Base-by-base conservation (phyloP, 2,888 invertebrate species). In the Andricus quercusramuli region DNA sequence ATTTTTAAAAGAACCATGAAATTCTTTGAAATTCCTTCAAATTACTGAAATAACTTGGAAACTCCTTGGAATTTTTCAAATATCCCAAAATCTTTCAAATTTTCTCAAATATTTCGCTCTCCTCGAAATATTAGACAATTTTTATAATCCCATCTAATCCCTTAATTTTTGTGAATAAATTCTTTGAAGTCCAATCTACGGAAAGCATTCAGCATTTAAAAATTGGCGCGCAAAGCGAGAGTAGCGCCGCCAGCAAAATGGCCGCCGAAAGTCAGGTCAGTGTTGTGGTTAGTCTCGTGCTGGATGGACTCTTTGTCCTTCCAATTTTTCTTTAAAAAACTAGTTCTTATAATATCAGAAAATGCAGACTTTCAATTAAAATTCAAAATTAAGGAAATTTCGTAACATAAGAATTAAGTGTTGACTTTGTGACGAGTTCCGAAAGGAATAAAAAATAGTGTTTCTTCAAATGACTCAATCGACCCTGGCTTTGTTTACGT, bases 401-500 rank as follows among this genome's bases (percentile, higher is more conserved):
- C 2, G 5, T 29, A 29, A 29, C 17, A 64, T 64, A 17, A 9
- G 13, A 29, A 25, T 6, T 29, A 4, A 29, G 4, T 4, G 4
- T 6, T 64, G 17, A 25, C 25, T 3, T 62, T 11, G 22, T 29
- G 64, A 64, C 29, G 22, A 25, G 29, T 25, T 25, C 15, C 6
- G 15, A 64, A 64, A 64, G 6, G 17, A 51, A 70, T 51, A 17
- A 29, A 29, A 20, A 74, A 56, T 64, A 6, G 29, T 17, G 29
- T 20, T 56, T 32, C 47, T 56, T 25, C 11, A 68, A 47, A 68
- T 74, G 56, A 29, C 32, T 11, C 47, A 29, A 29, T 20, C 11
- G 78, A 92, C 90, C 65, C 89, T 87, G 41, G 87, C 85, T 25
- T 93, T 87, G 59, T 93, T 92, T 64, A 92, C 89, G 70, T 93